phyloP scores from a whole-genome alignment of 2,888 invertebrate species.

The Orchesellides sinensis region DNA sequence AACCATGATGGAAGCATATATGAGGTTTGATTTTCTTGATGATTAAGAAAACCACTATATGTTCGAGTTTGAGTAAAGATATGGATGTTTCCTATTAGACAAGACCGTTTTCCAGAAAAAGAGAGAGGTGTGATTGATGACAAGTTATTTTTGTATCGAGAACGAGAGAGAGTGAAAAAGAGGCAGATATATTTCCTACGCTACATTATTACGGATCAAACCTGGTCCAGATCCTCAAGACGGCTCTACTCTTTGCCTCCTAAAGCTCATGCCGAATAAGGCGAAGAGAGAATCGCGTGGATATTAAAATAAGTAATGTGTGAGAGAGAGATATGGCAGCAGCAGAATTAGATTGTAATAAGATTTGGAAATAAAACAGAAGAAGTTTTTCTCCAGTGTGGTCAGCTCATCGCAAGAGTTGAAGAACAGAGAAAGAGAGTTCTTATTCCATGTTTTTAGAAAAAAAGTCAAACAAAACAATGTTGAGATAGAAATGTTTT shows the following conservation, averaged over 20 bases:
- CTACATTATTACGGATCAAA: constrained; percentile 4
- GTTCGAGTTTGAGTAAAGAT: no score
- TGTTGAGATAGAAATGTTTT: constrained; percentile 55
- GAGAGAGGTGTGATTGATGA: constrained; percentile 52
- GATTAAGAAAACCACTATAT: no score
- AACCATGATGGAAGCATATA: no score
- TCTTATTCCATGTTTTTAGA: constrained; percentile 63
- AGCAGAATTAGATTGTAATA: not conserved
- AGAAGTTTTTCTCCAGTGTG: constrained; percentile 40
- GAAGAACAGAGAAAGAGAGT: constrained; percentile 64
- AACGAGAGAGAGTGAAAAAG: not conserved
- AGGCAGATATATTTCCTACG: not conserved
- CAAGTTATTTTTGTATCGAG: constrained; percentile 1
- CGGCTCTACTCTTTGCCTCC: constrained; percentile 54
- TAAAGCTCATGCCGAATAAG: constrained; percentile 57
- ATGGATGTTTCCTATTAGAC: constrained; percentile 3
- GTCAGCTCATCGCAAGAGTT: constrained; percentile 42
- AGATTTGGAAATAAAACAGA: constrained; percentile 36
- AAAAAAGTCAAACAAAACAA: constrained; percentile 60
- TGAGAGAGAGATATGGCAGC: constrained; percentile 27
- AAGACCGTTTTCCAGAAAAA: constrained; percentile 49
- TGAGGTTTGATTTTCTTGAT: no score
- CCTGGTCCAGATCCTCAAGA: constrained; percentile 22
- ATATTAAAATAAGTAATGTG: constrained; percentile 21
- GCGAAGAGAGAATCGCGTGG: constrained; percentile 47